phyloP scores from a whole-genome alignment of 2,888 invertebrate species.

The Ennomos quercinarius region DNA sequence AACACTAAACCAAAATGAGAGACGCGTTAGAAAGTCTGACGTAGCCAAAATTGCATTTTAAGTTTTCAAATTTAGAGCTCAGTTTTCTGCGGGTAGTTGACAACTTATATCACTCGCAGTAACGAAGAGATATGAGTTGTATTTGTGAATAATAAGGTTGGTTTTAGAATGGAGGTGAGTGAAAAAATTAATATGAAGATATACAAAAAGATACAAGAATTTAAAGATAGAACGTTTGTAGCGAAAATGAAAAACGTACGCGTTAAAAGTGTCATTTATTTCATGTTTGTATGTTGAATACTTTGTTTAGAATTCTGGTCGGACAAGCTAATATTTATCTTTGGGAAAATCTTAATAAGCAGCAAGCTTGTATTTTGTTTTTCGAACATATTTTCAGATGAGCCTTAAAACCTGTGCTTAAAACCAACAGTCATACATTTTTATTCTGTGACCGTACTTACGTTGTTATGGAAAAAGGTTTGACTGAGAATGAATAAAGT shows the following conservation, averaged over 20 bases:
- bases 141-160: not conserved
- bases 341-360: conserved; percentile 2
- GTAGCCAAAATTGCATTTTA: conserved; percentile 11
- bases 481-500: too few species aligned
- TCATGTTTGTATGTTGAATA: conserved; percentile 1
- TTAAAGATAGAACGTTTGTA: conserved; percentile 18
- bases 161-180: not conserved
- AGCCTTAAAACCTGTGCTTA: too few species aligned
- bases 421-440: too few species aligned
- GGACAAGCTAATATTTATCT: not conserved
- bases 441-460: too few species aligned
- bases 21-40: not conserved
- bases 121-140: not conserved
- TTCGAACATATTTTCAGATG: too few species aligned
- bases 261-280: conserved; percentile 23
- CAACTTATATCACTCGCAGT: not conserved
- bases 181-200: conserved; percentile 6
- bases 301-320: conserved; percentile 2
- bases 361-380: not conserved
- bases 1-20: conserved; percentile 1
- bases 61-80: conserved; percentile 14
- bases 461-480: too few species aligned
- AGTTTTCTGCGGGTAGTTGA: conserved; percentile 9
- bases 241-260: conserved; percentile 18
- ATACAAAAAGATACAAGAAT: conserved; percentile 13